Evolutionary conservation across 2,797 vertebrate species (phyloP).

Genomic region (Emydoidea blandingii): DNA sequence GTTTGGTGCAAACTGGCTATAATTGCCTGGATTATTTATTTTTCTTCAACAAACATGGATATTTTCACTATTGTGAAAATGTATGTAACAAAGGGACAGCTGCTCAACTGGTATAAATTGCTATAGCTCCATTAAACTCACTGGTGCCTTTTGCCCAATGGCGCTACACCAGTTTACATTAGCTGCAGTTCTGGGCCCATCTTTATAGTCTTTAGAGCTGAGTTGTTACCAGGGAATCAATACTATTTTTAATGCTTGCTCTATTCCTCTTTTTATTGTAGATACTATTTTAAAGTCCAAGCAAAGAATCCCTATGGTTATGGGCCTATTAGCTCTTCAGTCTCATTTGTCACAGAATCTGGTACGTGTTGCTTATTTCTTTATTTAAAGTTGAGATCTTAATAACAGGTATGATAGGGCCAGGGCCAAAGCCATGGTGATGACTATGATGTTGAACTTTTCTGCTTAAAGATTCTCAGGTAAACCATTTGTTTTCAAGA

Average conservation of each 20-base stretch:
- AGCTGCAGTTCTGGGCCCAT: neutral
- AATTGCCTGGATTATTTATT: neutral
- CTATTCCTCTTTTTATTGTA: slow-evolving; percentile 72
- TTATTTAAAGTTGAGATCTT: neutral
- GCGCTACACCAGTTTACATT: neutral
- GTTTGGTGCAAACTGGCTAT: neutral
- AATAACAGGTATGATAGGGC: neutral
- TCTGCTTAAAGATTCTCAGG: neutral
- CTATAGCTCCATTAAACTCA: neutral
- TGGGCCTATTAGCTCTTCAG: slow-evolving; percentile 92
- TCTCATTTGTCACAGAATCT: slow-evolving; percentile 97
- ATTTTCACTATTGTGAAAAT: neutral
- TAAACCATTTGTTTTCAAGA: slow-evolving; percentile 34
- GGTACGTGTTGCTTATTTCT: slow-evolving; percentile 81
- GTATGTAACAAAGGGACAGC: neutral
- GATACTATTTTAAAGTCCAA: slow-evolving; percentile 99
- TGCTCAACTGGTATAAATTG: neutral
- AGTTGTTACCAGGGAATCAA: neutral
- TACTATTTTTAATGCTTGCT: slow-evolving; percentile 2
- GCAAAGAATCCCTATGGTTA: slow-evolving; percentile 95
- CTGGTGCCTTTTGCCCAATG: neutral
- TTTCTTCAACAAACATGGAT: neutral
- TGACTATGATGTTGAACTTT: neutral
- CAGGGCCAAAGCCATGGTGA: neutral
- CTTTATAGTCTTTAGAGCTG: neutral